phyloP scores from a whole-genome alignment of 23 tunicate genomes.

The Halocynthia roretzi region DNA sequence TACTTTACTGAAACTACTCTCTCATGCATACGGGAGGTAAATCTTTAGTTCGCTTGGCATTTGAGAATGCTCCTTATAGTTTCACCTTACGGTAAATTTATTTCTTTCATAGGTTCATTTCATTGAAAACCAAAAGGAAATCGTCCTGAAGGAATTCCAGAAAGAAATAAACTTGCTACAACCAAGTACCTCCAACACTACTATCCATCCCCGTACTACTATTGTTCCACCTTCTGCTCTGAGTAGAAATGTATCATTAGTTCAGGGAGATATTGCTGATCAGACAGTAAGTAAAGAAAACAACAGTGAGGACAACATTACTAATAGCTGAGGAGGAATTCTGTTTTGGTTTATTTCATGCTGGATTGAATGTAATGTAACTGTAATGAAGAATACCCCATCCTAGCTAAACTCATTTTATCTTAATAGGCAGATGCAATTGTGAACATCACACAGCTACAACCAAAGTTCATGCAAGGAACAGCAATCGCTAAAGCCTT shows the following conservation, averaged over 20 bases:
- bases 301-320: too few relatives aligned
- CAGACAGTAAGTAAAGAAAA: too few relatives aligned
- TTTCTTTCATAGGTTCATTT: conserved; percentile 18
- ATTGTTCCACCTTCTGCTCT: too few relatives aligned
- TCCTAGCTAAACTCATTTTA: too few relatives aligned
- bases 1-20: conserved; percentile 1
- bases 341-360: too few relatives aligned
- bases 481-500: conserved; percentile 35
- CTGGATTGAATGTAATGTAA: too few relatives aligned
- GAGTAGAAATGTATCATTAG: too few relatives aligned
- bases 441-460: conserved; percentile 15
- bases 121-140: conserved; percentile 2
- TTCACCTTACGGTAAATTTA: too few relatives aligned
- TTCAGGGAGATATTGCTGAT: too few relatives aligned
- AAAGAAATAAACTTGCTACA: not conserved
- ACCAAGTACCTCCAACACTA: not conserved
- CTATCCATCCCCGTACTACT: not conserved
- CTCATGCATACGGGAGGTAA: too few relatives aligned
- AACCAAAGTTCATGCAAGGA: not conserved
- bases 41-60: not conserved
- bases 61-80: not conserved
- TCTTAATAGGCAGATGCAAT: conserved; percentile 33
- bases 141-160: conserved; percentile 25
- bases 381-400: too few relatives aligned
- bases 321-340: too few relatives aligned